Percentiles rank a stretch among this genome's conserved stretches.
Conservation (phyloP, 2,888 invertebrate genomes). For the Tipula lateralis region DNA sequence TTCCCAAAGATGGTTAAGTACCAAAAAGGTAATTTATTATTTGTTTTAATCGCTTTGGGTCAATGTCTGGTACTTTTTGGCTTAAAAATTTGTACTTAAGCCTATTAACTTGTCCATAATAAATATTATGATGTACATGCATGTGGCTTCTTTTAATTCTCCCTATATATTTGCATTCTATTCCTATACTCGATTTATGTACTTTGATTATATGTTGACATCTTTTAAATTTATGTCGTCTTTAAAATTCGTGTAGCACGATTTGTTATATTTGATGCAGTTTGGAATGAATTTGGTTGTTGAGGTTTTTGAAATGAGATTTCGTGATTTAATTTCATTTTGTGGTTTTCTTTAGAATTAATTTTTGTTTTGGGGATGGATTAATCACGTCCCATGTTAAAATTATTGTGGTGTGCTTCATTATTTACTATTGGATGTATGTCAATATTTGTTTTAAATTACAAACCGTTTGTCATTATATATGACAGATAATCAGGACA, state of each 20-base stretch:
- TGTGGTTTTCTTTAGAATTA: neutral
- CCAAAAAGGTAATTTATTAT: neutral
- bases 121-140: neutral
- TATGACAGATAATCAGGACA: too few relatives aligned
- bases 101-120: conserved; percentile 15
- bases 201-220: neutral
- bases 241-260: neutral
- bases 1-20: neutral
- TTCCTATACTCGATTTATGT: neutral
- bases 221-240: neutral
- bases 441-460: neutral
- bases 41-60: neutral
- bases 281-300: neutral
- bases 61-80: neutral
- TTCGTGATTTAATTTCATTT: neutral
- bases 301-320: neutral
- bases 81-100: neutral
- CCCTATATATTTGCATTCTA: neutral
- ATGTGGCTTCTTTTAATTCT: neutral
- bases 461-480: neutral
- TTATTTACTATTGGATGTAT: neutral
- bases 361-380: neutral
- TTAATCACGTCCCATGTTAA: neutral
- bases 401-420: neutral
- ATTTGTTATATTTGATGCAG: neutral